These are phyloP conservation scores for Psittacula echo DNA, from an alignment of 2,797 vertebrate species.

Conservation along the genomic window DNA sequence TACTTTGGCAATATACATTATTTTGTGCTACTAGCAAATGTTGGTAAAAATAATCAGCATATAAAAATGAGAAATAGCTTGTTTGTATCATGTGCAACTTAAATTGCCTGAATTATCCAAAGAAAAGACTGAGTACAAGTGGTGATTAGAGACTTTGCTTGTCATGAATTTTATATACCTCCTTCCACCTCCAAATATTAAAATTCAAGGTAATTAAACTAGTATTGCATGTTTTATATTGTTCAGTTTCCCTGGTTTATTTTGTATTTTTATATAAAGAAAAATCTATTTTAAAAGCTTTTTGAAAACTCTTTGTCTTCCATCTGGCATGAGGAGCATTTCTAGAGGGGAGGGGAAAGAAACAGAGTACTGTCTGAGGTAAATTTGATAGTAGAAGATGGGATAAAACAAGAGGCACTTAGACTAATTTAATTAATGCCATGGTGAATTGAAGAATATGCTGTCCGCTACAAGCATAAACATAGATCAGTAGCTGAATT, in stretches of 20 bases:
- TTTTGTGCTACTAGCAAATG: background rate
- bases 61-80: background rate
- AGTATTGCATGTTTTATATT: background rate
- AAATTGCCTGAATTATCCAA: background rate
- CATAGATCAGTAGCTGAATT: conserved; percentile 69
- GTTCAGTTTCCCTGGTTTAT: background rate
- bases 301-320: conserved; percentile 42
- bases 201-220: background rate
- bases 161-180: background rate
- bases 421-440: conserved; percentile 73
- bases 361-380: conserved; percentile 48
- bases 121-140: background rate
- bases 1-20: background rate
- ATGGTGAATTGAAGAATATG: conserved; percentile 67
- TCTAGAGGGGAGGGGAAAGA: conserved; percentile 33
- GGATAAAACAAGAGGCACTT: conserved; percentile 66
- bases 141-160: background rate
- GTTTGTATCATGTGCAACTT: background rate
- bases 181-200: background rate
- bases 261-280: conserved; percentile 9
- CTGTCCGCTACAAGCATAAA: conserved; percentile 56
- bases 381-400: conserved; percentile 62
- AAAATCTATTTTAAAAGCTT: conserved; percentile 24
- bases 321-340: conserved; percentile 33
- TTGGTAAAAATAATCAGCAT: background rate